Percentiles rank a stretch among this genome's conserved stretches.
These are phyloP conservation scores for Stegana nigrithorax DNA, from an alignment of 2,888 invertebrate species.

Conservation along the genomic window DNA sequence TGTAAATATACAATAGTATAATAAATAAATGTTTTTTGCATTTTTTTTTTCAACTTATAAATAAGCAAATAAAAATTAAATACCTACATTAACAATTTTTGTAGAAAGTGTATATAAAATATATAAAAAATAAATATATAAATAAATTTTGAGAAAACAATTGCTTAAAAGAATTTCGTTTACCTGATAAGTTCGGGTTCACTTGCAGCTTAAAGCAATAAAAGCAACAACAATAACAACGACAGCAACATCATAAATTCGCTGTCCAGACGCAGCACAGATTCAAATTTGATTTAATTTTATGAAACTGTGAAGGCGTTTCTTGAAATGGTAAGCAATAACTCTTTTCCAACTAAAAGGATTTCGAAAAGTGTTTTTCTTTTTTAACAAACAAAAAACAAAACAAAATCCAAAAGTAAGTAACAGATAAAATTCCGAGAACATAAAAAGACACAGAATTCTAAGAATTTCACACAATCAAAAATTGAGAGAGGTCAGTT, in stretches of 20 bases:
- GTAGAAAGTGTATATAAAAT: slow-evolving; percentile 20
- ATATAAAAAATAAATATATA: neutral
- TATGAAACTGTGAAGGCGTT: neutral
- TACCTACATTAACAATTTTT: slow-evolving; percentile 19
- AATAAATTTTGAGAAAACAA: neutral
- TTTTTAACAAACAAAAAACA: neutral
- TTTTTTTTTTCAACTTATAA: slow-evolving; percentile 13
- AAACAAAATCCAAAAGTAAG: neutral
- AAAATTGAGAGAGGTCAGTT: too few species aligned
- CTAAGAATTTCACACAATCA: too few species aligned
- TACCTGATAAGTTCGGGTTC: too few species aligned
- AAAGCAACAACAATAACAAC: slow-evolving; percentile 13
- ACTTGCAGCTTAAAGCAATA: too few species aligned
- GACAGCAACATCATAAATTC: slow-evolving; percentile 3
- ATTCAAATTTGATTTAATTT: too few species aligned
- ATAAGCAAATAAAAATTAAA: slow-evolving; percentile 14
- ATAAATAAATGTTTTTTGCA: neutral
- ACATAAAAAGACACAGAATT: neutral
- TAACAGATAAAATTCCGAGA: neutral
- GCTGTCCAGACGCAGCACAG: too few species aligned
- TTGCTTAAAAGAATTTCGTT: neutral
- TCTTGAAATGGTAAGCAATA: neutral
- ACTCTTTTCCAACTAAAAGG: neutral
- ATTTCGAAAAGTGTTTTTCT: neutral
- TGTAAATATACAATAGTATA: neutral